phyloP scores from a whole-genome alignment of 2,113 vertebrate genomes.

The Caranx melampygus region DNA sequence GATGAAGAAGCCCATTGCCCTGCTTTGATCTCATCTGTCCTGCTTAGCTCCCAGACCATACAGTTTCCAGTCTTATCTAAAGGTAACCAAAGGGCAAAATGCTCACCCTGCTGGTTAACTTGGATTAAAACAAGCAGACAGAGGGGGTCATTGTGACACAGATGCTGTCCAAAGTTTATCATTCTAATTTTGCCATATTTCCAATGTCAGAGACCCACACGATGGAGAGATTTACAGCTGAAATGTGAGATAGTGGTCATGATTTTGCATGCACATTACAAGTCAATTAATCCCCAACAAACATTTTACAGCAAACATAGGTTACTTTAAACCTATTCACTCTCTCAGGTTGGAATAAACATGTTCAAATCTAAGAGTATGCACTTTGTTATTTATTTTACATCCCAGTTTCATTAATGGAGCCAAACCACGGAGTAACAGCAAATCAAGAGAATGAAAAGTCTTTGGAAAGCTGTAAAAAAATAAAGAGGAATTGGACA shows the following conservation, averaged over 20 bases:
- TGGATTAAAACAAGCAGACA: constrained; percentile 40
- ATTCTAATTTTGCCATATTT: constrained; percentile 11
- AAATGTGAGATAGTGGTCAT: constrained; percentile 39
- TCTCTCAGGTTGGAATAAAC: constrained; percentile 40
- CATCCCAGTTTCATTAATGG: constrained; percentile 59
- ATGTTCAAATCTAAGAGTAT: constrained; percentile 49
- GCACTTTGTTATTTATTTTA: constrained; percentile 76
- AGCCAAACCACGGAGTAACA: constrained; percentile 70
- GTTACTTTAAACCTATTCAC: constrained; percentile 2
- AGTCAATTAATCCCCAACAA: constrained; percentile 6
- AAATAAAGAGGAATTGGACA: constrained; percentile 58
- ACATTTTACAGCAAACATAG: constrained; percentile 31
- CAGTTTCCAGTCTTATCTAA: not conserved
- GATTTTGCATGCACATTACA: constrained; percentile 52
- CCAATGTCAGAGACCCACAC: constrained; percentile 16
- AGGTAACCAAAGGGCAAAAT: constrained; percentile 2
- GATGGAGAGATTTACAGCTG: constrained; percentile 45
- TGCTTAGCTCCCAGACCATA: constrained; percentile 2
- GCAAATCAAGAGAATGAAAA: constrained; percentile 60
- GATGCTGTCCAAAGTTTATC: constrained; percentile 37
- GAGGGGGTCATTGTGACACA: constrained; percentile 3
- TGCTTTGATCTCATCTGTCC: constrained; percentile 69
- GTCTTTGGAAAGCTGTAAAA: constrained; percentile 73
- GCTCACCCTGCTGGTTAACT: constrained; percentile 72
- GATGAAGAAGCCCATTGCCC: constrained; percentile 26